These are phyloP conservation scores for Periparus ater DNA, from an alignment of 2,797 vertebrate species.

Conservation along the genomic window DNA sequence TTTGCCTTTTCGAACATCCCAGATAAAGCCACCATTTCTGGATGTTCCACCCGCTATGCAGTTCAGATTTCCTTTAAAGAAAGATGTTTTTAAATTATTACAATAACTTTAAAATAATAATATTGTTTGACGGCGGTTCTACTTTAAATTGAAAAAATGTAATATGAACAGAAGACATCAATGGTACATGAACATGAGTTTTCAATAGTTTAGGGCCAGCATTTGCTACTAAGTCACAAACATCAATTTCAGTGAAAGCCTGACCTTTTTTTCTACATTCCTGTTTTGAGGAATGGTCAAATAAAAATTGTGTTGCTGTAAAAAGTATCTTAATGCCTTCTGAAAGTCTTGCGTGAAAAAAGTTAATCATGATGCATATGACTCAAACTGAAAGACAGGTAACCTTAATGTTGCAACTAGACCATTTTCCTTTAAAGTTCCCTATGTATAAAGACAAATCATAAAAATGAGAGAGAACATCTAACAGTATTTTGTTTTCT, in stretches of 20 bases:
- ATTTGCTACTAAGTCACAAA: not conserved
- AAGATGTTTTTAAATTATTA: not conserved
- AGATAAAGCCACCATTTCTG: conserved; percentile 93
- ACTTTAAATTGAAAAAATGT: not conserved
- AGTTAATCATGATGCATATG: not conserved
- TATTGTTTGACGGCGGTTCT: not conserved
- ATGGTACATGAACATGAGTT: not conserved
- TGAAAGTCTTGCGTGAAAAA: not conserved
- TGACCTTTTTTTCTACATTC: not conserved
- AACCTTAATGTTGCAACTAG: not conserved
- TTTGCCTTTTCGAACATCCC: conserved; percentile 94
- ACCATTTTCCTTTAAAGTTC: not conserved
- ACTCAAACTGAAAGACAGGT: not conserved
- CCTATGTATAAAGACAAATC: not conserved
- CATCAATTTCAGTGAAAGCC: not conserved
- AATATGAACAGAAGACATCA: not conserved
- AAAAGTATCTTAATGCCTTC: not conserved
- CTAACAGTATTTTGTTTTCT: not conserved
- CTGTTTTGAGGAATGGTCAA: not conserved
- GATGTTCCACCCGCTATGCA: conserved; percentile 96
- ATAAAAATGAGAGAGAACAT: not conserved
- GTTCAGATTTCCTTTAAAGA: conserved; percentile 88
- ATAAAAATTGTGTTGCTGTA: not conserved
- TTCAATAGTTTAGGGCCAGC: not conserved
- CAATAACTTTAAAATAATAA: not conserved